Percentiles rank a stretch among this genome's conserved stretches.
Evolutionary conservation across 2,113 vertebrate species (phyloP).

Genomic region (Python bivittatus): DNA sequence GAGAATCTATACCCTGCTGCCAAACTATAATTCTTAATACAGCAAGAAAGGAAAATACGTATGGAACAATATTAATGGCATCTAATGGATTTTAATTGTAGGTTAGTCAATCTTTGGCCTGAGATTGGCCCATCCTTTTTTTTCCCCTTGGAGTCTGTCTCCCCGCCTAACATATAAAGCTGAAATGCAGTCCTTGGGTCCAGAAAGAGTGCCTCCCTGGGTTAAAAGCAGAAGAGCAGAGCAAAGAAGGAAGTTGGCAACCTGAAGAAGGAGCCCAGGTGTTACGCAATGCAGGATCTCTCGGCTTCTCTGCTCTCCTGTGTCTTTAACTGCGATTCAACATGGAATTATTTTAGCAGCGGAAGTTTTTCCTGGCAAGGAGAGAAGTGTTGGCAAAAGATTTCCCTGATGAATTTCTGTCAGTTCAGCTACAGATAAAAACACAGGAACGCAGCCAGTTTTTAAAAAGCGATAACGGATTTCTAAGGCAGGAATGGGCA

Average conservation of each 20-base stretch:
- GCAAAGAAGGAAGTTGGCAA: background rate
- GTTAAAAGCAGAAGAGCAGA: background rate
- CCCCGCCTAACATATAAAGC: background rate
- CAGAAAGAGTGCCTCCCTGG: background rate
- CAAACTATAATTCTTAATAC: too few relatives aligned
- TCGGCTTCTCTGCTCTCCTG: background rate
- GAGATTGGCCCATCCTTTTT: too few relatives aligned
- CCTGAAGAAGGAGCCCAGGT: background rate
- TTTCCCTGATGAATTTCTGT: background rate
- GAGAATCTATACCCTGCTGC: too few relatives aligned
- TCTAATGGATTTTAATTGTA: too few relatives aligned
- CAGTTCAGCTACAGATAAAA: background rate
- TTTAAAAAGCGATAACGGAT: background rate
- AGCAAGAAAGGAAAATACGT: too few relatives aligned
- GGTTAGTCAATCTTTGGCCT: too few relatives aligned
- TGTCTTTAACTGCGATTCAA: background rate
- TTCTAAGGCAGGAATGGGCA: background rate
- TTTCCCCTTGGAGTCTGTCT: too few relatives aligned
- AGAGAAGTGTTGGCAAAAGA: background rate
- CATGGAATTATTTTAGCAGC: background rate
- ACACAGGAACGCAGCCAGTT: background rate
- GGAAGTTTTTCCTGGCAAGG: background rate
- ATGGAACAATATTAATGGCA: too few relatives aligned
- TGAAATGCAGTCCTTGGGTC: background rate
- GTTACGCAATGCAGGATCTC: background rate